Conservation (phyloP, 2,113 vertebrate genomes). For the Willisornis vidua region DNA sequence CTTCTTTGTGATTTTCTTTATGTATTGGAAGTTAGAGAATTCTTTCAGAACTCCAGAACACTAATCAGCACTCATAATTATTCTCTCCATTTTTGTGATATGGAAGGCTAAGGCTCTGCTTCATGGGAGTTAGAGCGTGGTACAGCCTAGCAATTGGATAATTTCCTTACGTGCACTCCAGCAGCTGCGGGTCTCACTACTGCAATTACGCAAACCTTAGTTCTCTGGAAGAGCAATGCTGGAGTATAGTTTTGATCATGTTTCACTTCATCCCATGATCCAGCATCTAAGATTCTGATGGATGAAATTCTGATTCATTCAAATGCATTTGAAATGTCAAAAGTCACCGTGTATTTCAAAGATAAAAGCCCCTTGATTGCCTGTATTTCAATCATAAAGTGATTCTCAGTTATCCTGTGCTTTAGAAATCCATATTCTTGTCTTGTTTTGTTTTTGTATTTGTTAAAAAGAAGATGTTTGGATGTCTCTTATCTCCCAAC, state of each 20-base stretch:
- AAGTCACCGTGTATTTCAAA: background rate
- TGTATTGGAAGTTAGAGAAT: background rate
- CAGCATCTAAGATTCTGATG: background rate
- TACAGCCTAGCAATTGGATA: background rate
- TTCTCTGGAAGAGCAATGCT: background rate
- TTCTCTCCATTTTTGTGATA: background rate
- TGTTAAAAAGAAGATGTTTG: background rate
- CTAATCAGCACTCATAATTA: background rate
- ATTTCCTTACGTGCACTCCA: accelerated
- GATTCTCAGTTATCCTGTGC: background rate
- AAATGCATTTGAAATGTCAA: background rate
- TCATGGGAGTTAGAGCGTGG: background rate
- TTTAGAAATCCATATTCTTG: background rate
- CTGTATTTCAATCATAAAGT: background rate
- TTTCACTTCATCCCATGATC: background rate
- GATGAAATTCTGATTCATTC: background rate
- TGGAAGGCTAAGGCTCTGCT: background rate
- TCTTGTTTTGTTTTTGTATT: background rate
- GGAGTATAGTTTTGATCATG: accelerated
- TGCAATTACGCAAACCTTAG: background rate
- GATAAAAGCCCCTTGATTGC: background rate
- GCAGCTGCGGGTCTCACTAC: background rate
- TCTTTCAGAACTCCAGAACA: background rate
- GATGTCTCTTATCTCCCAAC: background rate
- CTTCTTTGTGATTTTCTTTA: background rate